Base-by-base conservation (phyloP, 2,888 invertebrate genomes). In the Ethmia dodecea region DNA sequence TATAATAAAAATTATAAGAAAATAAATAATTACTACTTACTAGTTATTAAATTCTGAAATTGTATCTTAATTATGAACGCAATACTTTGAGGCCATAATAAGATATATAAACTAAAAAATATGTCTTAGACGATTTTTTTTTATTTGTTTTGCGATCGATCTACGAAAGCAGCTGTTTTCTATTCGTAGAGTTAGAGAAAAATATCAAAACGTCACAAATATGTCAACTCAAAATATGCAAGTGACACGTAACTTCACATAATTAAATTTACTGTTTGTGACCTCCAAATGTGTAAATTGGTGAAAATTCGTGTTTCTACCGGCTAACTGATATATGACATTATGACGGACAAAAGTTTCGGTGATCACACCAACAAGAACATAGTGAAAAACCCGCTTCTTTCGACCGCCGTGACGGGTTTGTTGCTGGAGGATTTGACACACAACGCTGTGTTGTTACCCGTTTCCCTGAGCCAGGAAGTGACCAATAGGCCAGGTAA, bases 381-480 rank as follows among this genome's bases (percentile, higher is more conserved):
- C 64, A 61, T 76, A 42, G 75, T 86, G 59, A 84, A 83, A 86
- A 94, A 94, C 77, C 90, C 93, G 16, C 84, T 94, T 53, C 84
- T 94, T 43, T 91, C 91, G 52, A 91, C 90, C 35, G 92, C 93
- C 40, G 92, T 93, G 44, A 91, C 90, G 48, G 92, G 92, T 34
- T 88, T 91, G 49, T 90, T 92, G 9, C 88, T 91, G 35, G 93
- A 93, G 52, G 92, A 92, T 74, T 90, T 92, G 78, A 88, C 91
- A 47, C 90, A 91, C 64, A 91, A 91, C 74, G 90, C 92, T 38
- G 78, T 93, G 41, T 76, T 93, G 56, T 80, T 93, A 61, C 93
- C 93, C 54, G 92, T 91, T 51, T 63, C 73, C 40, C 72, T 68
- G 40, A 67, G 60, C 60, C 75, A 76, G 66, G 78, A 64, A 53